Evolutionary conservation across 2,113 vertebrate genomes (phyloP).

Genomic region (Cervus canadensis): DNA sequence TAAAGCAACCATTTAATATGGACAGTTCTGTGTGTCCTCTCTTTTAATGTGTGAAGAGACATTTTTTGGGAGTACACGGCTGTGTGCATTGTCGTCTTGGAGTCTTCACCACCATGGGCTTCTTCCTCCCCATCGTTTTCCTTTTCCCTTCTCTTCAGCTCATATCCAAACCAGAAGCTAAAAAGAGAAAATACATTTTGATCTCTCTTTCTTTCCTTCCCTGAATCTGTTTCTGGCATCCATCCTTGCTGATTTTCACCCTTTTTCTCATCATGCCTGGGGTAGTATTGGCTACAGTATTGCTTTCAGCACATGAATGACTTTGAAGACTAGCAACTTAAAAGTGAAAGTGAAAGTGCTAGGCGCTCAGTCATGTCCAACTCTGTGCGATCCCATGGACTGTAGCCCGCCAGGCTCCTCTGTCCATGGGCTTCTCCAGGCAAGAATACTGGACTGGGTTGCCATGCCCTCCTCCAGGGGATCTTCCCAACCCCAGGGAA

Average conservation of each 20-base stretch:
- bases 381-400: neutral
- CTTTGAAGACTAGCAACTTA: neutral
- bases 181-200: neutral
- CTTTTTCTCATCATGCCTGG: neutral
- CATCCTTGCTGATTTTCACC: neutral
- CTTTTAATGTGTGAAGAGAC: neutral
- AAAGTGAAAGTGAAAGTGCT: neutral
- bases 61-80: neutral
- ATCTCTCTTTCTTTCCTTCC: neutral
- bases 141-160: neutral
- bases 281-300: neutral
- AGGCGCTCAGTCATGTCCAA: neutral
- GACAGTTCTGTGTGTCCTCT: neutral
- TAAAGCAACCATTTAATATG: neutral
- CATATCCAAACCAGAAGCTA: slow-evolving; percentile 8
- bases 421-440: neutral
- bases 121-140: neutral
- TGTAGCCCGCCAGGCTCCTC: neutral
- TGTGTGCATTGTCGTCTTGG: neutral
- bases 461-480: neutral
- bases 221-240: neutral
- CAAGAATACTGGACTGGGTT: neutral
- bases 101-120: neutral
- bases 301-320: neutral
- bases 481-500: neutral